Percentiles rank a stretch among this genome's conserved stretches.
Evolutionary conservation across 92 coral and sea anemone species (phyloP).

Genomic region (Parazoanthus swiftii): DNA sequence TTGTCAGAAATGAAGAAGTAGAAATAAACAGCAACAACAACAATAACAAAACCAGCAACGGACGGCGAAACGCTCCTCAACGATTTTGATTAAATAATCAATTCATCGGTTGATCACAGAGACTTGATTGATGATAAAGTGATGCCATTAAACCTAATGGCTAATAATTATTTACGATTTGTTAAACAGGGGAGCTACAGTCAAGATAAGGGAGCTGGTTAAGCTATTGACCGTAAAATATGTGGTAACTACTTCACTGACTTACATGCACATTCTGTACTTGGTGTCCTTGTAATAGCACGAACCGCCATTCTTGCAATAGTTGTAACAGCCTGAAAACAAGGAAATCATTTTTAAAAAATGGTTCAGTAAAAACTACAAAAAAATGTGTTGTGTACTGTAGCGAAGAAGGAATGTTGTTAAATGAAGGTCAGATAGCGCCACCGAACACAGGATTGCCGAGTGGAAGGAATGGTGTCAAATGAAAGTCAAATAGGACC

Average conservation of each 20-base stretch:
- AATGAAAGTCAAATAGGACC: not conserved
- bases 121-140: no score
- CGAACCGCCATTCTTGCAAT: constrained; percentile 52
- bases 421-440: not conserved
- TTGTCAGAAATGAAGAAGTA: no score
- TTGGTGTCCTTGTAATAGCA: constrained; percentile 35
- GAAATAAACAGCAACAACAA: no score
- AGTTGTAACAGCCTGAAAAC: constrained; percentile 56
- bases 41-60: no score
- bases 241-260: not conserved
- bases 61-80: no score
- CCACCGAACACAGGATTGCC: not conserved
- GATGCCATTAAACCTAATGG: no score
- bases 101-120: no score
- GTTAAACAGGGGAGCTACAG: no score
- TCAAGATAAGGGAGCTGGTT: no score
- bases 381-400: not conserved
- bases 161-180: no score
- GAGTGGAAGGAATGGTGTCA: not conserved
- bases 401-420: not conserved
- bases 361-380: not conserved
- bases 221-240: not conserved
- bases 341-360: not conserved
- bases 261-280: constrained; percentile 66
- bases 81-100: no score